A percentile compares a stretch with the other conserved stretches of the same genome.
Evolutionary conservation across 1,140 invertebrate species (phyloP).

Genomic region (Aphelinus atriplicis): DNA sequence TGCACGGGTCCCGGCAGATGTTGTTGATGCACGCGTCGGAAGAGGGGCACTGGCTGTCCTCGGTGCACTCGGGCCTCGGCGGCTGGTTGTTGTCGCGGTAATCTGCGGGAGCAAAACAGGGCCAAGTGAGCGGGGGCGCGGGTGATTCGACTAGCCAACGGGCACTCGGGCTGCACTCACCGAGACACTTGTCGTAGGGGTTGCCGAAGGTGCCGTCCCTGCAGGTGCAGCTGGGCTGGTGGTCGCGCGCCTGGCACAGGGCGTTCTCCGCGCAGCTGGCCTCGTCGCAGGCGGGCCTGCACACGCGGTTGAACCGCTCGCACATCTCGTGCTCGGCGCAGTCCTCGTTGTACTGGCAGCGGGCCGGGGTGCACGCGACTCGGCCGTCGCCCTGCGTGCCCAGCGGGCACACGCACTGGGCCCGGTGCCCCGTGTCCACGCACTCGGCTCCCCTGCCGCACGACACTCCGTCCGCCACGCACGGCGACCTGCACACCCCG

Average conservation of each 20-base stretch:
- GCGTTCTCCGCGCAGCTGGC: constrained; percentile 81
- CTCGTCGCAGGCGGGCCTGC: constrained; percentile 82
- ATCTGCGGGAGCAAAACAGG: no score
- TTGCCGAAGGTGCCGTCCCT: constrained; percentile 79
- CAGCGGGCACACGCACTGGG: constrained; percentile 83
- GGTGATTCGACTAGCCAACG: no score
- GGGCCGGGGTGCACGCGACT: constrained; percentile 81
- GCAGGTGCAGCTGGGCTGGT: constrained; percentile 83
- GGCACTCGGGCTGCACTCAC: constrained; percentile 45
- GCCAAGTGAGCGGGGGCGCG: no score
- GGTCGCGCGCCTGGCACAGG: constrained; percentile 76
- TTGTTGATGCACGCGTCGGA: constrained; percentile 80
- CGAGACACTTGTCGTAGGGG: constrained; percentile 79
- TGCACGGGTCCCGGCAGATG: constrained; percentile 81
- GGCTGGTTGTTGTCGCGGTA: not conserved
- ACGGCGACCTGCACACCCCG: constrained; percentile 83
- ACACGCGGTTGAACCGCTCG: constrained; percentile 84
- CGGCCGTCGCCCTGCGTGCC: constrained; percentile 87
- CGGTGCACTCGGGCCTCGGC: constrained; percentile 72
- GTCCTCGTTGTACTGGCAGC: constrained; percentile 90
- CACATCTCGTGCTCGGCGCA: constrained; percentile 88
- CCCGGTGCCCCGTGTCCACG: constrained; percentile 75
- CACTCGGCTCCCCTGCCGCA: constrained; percentile 87
- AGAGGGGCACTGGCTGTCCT: constrained; percentile 80
- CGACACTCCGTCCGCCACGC: constrained; percentile 68